Percentiles rank a stretch among this genome's conserved stretches.
Conservation (phyloP, 2,888 invertebrate species). For the Thymelicus acteon region DNA sequence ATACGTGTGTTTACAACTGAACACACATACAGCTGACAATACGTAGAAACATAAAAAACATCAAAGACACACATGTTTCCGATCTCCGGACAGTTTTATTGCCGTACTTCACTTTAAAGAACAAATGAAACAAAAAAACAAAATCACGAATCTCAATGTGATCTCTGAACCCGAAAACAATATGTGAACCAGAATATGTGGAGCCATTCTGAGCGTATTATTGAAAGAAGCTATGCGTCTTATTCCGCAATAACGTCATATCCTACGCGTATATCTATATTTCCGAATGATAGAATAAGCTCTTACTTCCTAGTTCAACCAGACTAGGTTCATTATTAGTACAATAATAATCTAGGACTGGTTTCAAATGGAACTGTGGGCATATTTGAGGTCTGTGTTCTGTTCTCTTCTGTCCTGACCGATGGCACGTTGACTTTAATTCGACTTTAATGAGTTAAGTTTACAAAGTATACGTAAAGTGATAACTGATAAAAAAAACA, state of each 20-base stretch:
- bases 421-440: too few species aligned
- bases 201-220: neutral
- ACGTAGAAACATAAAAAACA: conserved; percentile 1
- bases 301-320: too few species aligned
- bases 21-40: neutral
- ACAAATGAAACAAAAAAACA: conserved; percentile 22
- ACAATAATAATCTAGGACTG: too few species aligned
- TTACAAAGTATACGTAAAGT: too few species aligned
- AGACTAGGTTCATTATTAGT: too few species aligned
- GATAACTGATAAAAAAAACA: too few species aligned
- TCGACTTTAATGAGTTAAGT: too few species aligned
- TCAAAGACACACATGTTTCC: conserved; percentile 22
- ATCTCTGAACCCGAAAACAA: conserved; percentile 19
- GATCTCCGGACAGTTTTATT: conserved; percentile 26
- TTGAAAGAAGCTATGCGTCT: neutral
- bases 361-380: too few species aligned
- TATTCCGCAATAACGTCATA: neutral
- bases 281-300: neutral
- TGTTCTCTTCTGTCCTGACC: too few species aligned
- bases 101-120: conserved; percentile 16
- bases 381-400: too few species aligned
- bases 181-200: conserved; percentile 4
- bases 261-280: neutral
- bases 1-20: neutral
- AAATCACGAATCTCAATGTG: conserved; percentile 22